A percentile compares a stretch with the other conserved stretches of the same genome.
Conservation (phyloP, 2,888 invertebrate genomes). For the Synanthedon tipuliformis region DNA sequence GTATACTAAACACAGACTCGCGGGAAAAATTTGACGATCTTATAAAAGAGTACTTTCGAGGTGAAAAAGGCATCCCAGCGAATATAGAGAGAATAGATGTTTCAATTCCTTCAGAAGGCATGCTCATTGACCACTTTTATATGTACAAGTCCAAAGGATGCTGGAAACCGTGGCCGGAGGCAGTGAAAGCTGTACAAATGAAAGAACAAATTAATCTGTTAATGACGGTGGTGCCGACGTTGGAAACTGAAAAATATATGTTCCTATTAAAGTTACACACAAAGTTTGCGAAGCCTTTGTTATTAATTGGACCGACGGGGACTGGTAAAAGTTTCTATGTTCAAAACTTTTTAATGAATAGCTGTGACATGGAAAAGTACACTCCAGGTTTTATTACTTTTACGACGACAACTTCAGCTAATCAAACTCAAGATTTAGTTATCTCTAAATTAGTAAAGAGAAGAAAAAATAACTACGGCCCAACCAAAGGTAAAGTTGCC, state of each 20-base stretch:
- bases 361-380: constrained; percentile 75
- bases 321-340: constrained; percentile 89
- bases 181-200: constrained; percentile 67
- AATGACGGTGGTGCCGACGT: constrained; percentile 85
- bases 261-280: constrained; percentile 81
- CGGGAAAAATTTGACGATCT: constrained; percentile 76
- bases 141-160: constrained; percentile 84
- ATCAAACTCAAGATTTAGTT: constrained; percentile 84
- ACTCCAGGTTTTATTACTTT: constrained; percentile 85
- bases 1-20: constrained; percentile 80
- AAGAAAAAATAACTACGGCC: constrained; percentile 81
- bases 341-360: constrained; percentile 77
- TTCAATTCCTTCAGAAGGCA: constrained; percentile 80
- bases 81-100: constrained; percentile 78
- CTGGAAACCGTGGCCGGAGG: constrained; percentile 90
- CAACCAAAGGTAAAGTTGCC: constrained; percentile 76
- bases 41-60: constrained; percentile 63
- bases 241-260: constrained; percentile 86
- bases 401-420: constrained; percentile 84
- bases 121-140: constrained; percentile 85
- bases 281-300: constrained; percentile 73
- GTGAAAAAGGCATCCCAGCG: constrained; percentile 47
- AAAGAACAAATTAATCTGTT: constrained; percentile 74
- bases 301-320: constrained; percentile 86
- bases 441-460: constrained; percentile 77